These are phyloP conservation scores for Pimephales promelas DNA, from an alignment of 2,113 vertebrate genomes.

Conservation along the genomic window DNA sequence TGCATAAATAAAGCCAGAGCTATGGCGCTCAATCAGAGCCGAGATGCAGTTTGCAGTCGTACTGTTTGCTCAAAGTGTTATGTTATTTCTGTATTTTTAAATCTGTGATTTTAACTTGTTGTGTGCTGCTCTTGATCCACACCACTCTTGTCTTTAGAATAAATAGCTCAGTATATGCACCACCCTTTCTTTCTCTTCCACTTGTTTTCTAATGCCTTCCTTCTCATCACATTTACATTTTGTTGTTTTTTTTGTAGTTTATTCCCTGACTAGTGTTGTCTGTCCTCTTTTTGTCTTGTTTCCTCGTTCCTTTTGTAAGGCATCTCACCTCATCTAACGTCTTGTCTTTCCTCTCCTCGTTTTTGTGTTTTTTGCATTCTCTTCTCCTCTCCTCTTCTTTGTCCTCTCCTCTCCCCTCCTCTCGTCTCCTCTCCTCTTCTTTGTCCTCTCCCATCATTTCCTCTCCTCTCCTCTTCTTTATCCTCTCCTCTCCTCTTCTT, in stretches of 20 bases:
- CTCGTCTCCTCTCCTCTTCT: too few species aligned
- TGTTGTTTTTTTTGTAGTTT: not conserved
- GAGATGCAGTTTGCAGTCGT: conserved; percentile 20
- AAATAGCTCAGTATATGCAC: not conserved
- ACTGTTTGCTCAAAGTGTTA: conserved; percentile 5
- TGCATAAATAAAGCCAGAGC: conserved; percentile 35
- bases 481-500: too few species aligned
- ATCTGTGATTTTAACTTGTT: not conserved
- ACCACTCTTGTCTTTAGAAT: not conserved
- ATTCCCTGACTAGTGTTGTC: not conserved
- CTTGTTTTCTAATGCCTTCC: not conserved
- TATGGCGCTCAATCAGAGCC: conserved; percentile 36
- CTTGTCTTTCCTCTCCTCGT: not conserved
- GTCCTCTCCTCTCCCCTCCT: too few species aligned
- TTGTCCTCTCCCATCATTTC: too few species aligned
- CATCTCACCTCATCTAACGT: conserved; percentile 1
- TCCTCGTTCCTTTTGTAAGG: not conserved
- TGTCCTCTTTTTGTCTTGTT: not conserved
- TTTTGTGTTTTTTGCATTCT: not conserved
- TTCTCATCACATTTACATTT: not conserved
- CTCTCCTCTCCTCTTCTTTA: too few species aligned
- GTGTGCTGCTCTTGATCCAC: not conserved
- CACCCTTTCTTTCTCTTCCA: not conserved
- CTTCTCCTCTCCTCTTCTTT: too few species aligned
- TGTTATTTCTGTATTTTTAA: not conserved